Percentiles rank a stretch among this genome's conserved stretches.
These are phyloP conservation scores for Theristicus caerulescens DNA, from an alignment of 2,113 vertebrate species.

Conservation along the genomic window DNA sequence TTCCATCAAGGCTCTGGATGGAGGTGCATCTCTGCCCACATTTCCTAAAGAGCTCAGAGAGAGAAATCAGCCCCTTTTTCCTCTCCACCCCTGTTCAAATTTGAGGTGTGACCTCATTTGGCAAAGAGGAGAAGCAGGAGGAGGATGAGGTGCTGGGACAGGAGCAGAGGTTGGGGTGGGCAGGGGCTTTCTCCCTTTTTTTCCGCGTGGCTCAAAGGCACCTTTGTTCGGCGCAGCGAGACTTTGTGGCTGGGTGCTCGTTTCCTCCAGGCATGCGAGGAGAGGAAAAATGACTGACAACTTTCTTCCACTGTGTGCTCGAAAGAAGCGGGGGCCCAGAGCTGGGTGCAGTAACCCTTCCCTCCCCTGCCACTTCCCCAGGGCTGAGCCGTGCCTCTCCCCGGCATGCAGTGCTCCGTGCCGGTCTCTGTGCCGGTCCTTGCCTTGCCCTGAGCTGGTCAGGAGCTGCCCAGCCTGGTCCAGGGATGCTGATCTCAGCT, in stretches of 20 bases:
- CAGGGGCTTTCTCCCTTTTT: background rate
- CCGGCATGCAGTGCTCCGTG: rapidly evolving
- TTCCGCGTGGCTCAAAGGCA: background rate
- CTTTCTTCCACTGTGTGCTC: background rate
- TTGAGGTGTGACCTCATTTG: background rate
- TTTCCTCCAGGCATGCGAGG: background rate
- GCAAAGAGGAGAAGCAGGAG: background rate
- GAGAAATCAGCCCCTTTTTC: background rate
- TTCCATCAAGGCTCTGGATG: background rate
- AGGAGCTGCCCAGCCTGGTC: background rate
- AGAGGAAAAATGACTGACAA: background rate
- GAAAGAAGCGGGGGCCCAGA: background rate
- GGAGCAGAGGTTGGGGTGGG: background rate
- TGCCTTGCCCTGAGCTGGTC: background rate
- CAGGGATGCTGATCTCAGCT: background rate
- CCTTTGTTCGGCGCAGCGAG: background rate
- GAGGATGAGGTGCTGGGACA: background rate
- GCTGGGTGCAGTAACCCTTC: background rate
- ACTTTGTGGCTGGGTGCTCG: background rate
- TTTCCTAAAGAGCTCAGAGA: background rate
- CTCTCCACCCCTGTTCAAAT: background rate
- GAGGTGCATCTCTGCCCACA: background rate
- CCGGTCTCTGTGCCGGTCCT: rapidly evolving
- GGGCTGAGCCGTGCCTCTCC: background rate
- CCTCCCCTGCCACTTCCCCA: background rate